Evolutionary conservation across 2,113 vertebrate genomes (phyloP), one percentile per base, ranked within the genome.

Genomic region (Psilopsiagon aurifrons): DNA sequence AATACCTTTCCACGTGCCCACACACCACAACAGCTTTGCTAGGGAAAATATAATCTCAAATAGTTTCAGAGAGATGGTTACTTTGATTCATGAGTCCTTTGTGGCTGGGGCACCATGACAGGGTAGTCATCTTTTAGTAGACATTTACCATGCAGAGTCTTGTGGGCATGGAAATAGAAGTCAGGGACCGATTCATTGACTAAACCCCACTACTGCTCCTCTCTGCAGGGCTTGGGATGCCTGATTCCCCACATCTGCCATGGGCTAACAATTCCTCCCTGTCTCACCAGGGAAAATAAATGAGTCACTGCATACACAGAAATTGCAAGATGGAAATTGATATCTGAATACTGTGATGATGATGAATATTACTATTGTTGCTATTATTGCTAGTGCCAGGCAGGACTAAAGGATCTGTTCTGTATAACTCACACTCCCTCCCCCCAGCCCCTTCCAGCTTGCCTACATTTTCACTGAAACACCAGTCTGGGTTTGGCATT

Each of bases 301-400:
- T 95, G 91, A 96, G 51, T 93, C 96, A 96, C 88, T 57, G 85
- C 86, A 44, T 62, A 90, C 33, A 70, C 70, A 85, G 70, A 90
- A 95, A 51, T 3, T 90, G 68, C 63, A 85, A 87, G 92, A 95
- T 95, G 88, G 95, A 96, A 97, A 94, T n/a, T 91, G 96, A 87
- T 91, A 89, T 91, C 77, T 75, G 95, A 92, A 88, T 64, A 52
- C 86, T 84, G 41, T 73, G 77, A 91, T 92, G 91, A 78, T 71
- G 89, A 95, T 95, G 93, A 97, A 95, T 96, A 95, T 97, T 95
- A 64, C 95, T 90, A 96, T 93, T 96, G 92, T 96, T 89, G 88
- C 67, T 88, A 33, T 27, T 79, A 86, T n/a, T 87, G 62, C 86
- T 64, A 51, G 35, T 15, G 63, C 91, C 94, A 94, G 69, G 88